Conservation (phyloP, 2,888 invertebrate genomes). For the Prenolepis imparis region DNA sequence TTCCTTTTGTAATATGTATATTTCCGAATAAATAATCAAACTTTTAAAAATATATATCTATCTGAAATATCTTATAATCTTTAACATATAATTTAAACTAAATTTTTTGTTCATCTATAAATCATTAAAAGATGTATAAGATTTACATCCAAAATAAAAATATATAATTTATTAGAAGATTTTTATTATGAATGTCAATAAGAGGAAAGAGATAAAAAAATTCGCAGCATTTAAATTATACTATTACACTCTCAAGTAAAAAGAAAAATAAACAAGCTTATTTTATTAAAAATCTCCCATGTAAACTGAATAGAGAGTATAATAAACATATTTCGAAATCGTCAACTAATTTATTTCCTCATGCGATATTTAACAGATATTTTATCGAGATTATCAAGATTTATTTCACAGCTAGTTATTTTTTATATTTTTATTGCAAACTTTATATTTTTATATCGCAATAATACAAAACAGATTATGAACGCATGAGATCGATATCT, state of each 20-base stretch:
- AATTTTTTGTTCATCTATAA: neutral
- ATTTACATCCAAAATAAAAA: conserved; percentile 1
- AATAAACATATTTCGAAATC: conserved; percentile 9
- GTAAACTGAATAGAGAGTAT: neutral
- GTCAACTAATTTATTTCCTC: conserved; percentile 1
- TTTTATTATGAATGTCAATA: neutral
- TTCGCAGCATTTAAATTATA: conserved; percentile 13
- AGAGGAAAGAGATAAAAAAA: neutral
- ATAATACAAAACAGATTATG: conserved; percentile 2
- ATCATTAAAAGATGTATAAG: neutral
- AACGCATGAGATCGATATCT: neutral
- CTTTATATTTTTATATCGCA: neutral
- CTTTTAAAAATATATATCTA: conserved; percentile 4
- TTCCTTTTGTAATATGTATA: conserved; percentile 38
- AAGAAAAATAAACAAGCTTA: conserved; percentile 2
- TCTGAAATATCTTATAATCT: neutral
- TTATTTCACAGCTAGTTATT: neutral
- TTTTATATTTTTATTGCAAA: neutral
- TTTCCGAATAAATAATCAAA: conserved; percentile 51
- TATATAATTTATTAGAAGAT: conserved; percentile 1
- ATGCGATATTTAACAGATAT: neutral
- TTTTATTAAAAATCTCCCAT: neutral
- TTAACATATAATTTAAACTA: neutral
- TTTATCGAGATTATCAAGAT: neutral
- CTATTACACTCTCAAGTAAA: neutral